Base-by-base conservation (phyloP, 2,113 vertebrate genomes). In the Terrapene triunguis region DNA sequence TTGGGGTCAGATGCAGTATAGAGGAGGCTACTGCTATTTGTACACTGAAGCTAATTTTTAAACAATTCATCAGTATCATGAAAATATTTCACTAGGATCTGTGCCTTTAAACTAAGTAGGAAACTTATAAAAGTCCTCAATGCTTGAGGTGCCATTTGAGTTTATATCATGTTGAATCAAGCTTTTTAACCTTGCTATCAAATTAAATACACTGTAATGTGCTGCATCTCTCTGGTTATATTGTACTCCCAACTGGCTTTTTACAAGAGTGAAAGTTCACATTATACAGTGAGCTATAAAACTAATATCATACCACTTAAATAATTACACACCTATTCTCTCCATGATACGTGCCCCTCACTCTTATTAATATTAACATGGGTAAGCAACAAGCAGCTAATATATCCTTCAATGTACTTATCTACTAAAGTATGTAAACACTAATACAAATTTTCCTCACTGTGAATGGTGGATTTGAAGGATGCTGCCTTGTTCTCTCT, bases 1-100 rank as follows among this genome's bases (percentile, higher is more conserved):
- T 83, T 25, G n/a, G 10, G 3, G 22, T 94, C 86, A 93, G 22
- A 90, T 55, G 10, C 29, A 82, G 3, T 24, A 79, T 32, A 86
- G 5, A 69, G 24, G 25, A 89, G 50, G 27, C 5, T 65, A 86
- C 87, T 86, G 1, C 24, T 94, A 87, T 89, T 93, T 93, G 25
- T 91, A 87, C 25, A 57, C 4, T 47, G n/a, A 89, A 5, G 51
- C n/a, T 87, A 51, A 42, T 90, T 94, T 95, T 86, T 80, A 93
- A 97, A 59, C 29, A 80, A 57, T 82, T 96, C 93, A 29, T 90
- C 38, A 90, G 74, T 89, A 89, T 69, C 2, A 85, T 54, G 38
- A 91, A 95, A 85, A 90, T 80, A 94, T 91, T 89, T 35, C 84
- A 11, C 14, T 50, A 80, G 38, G 79, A 38, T 72, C 6, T 78